A percentile compares a stretch with the other conserved stretches of the same genome.
Conservation (phyloP, 2,113 vertebrate genomes). For the Ptychochromis oligacanthus region DNA sequence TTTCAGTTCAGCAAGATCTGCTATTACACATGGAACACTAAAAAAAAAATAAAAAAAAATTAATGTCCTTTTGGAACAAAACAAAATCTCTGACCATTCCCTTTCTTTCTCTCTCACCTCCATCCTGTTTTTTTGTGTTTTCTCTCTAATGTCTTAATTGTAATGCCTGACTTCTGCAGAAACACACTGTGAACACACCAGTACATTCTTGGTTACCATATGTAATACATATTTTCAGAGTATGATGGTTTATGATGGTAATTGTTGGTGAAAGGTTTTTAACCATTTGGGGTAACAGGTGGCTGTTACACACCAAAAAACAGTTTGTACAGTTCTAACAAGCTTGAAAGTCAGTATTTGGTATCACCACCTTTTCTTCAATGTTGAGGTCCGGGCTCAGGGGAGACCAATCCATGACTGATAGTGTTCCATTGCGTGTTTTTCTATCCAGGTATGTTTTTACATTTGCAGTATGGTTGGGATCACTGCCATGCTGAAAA, state of each 20-base stretch:
- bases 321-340: no score
- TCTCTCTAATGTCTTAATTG: conserved; percentile 22
- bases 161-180: conserved; percentile 1
- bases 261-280: neutral
- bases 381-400: no score
- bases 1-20: neutral
- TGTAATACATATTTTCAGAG: neutral
- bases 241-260: neutral
- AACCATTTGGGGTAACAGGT: neutral
- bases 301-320: neutral
- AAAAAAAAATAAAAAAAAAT: conserved; percentile 17
- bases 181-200: no score
- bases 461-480: no score
- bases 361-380: no score
- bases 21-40: neutral
- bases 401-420: no score
- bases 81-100: conserved; percentile 5
- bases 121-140: neutral
- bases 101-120: neutral
- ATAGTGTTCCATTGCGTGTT: no score
- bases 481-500: no score
- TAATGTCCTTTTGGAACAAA: neutral
- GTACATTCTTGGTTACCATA: neutral
- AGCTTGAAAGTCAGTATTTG: no score
- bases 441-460: no score